Conservation (phyloP, 2,797 vertebrate species). For the Hybognathus amarus region DNA sequence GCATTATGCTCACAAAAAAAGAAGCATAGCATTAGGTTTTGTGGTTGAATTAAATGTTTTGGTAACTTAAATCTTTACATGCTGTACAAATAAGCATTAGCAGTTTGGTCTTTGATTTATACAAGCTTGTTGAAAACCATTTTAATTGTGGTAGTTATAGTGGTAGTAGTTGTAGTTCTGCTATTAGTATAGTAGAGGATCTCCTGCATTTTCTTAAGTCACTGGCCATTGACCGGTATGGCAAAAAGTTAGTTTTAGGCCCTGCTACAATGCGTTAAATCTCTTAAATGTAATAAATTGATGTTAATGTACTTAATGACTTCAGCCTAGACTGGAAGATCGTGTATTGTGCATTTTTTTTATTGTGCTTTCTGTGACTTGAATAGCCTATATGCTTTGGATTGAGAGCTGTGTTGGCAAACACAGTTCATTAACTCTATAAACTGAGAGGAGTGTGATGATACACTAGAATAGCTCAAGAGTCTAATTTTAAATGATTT, state of each 20-base stretch:
- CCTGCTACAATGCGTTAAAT: too few species aligned
- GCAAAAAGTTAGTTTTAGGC: too few species aligned
- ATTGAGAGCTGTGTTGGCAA: not conserved
- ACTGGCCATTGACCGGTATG: too few species aligned
- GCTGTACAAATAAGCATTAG: not conserved
- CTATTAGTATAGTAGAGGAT: not conserved
- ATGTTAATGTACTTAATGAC: not conserved
- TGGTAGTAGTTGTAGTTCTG: too few species aligned
- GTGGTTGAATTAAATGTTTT: not conserved
- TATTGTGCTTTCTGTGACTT: not conserved
- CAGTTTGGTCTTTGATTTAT: not conserved
- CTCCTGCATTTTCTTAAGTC: not conserved
- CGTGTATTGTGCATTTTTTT: not conserved
- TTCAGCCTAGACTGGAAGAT: not conserved
- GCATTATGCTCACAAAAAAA: not conserved
- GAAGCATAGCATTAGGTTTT: not conserved
- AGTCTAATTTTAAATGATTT: not conserved
- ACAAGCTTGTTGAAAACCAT: not conserved
- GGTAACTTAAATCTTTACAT: not conserved
- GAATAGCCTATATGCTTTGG: not conserved
- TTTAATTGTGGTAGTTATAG: not conserved
- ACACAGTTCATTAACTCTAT: slow-evolving; percentile 10
- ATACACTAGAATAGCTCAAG: slow-evolving; percentile 4
- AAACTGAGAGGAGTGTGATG: slow-evolving; percentile 7
- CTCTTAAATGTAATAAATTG: too few species aligned